Conservation (phyloP, 2,888 invertebrate genomes). For the Steinernema carpocapsae region DNA sequence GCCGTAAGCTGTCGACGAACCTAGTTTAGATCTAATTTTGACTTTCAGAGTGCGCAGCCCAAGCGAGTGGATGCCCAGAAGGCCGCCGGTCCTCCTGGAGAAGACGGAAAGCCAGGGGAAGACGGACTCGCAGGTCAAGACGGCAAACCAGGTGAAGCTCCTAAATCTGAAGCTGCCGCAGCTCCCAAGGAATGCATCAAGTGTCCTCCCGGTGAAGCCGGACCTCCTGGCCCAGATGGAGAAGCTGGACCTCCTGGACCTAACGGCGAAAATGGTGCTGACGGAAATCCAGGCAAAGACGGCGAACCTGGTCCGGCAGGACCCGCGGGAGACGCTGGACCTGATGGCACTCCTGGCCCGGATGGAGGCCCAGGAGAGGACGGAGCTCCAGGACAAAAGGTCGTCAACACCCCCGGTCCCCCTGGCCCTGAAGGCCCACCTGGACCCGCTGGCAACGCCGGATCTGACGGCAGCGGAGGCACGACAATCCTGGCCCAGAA, state of each 20-base stretch:
- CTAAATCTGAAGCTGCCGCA: not conserved
- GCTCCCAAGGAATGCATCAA: conserved; percentile 24
- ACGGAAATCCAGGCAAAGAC: conserved; percentile 28
- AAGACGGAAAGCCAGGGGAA: conserved; percentile 49
- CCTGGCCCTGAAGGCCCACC: conserved; percentile 18
- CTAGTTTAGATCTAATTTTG: not conserved
- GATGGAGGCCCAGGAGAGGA: conserved; percentile 11
- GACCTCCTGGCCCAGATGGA: conserved; percentile 25
- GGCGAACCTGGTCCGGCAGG: conserved; percentile 12
- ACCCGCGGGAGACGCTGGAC: conserved; percentile 20
- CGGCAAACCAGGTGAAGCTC: not conserved
- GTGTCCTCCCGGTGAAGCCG: conserved; percentile 23
- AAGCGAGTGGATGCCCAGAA: not conserved
- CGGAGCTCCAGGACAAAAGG: not conserved
- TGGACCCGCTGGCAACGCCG: conserved; percentile 36
- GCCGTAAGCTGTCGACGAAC: not conserved
- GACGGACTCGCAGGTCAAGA: conserved; percentile 41
- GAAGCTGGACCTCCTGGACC: conserved; percentile 13
- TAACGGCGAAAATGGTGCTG: not conserved
- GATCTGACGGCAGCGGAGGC: conserved; percentile 30
- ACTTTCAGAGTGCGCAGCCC: conserved; percentile 3
- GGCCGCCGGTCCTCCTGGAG: conserved; percentile 30
- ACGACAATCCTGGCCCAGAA: not conserved
- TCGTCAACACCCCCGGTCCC: not conserved
- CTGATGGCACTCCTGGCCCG: not conserved